Conservation (phyloP, 1,140 invertebrate genomes). For the Orius insidiosus region DNA sequence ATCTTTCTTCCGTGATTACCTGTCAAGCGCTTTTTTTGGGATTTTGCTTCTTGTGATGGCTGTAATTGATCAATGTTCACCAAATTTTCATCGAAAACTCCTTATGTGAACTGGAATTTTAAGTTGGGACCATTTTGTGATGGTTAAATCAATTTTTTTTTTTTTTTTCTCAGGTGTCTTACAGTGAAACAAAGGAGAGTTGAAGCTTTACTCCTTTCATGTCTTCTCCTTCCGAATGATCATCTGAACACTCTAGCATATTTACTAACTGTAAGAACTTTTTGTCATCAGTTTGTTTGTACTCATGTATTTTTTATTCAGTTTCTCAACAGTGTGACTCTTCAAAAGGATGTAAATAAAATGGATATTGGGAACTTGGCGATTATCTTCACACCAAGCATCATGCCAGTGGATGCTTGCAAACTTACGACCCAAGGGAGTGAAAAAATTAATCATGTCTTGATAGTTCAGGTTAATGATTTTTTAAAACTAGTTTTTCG, state of each 20-base stretch:
- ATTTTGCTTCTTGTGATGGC: too few species aligned
- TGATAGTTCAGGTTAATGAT: constrained; percentile 34
- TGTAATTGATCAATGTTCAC: too few species aligned
- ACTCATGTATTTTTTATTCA: constrained; percentile 13
- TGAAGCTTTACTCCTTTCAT: constrained; percentile 39
- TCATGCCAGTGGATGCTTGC: constrained; percentile 52
- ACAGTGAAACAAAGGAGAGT: constrained; percentile 26
- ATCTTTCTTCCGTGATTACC: too few species aligned
- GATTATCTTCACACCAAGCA: constrained; percentile 60
- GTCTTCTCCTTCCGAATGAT: constrained; percentile 41
- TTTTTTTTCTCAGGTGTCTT: constrained; percentile 18
- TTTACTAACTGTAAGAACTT: constrained; percentile 35
- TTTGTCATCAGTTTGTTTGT: constrained; percentile 3
- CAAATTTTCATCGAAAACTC: too few species aligned
- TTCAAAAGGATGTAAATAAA: constrained; percentile 48
- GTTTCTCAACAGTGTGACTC: constrained; percentile 41
- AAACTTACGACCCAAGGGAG: constrained; percentile 26
- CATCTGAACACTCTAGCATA: constrained; percentile 48
- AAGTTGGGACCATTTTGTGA: too few species aligned
- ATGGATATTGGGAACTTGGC: constrained; percentile 67
- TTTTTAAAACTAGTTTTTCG: constrained; percentile 3
- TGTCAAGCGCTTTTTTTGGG: too few species aligned
- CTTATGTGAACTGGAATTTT: too few species aligned
- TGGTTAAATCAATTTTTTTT: too few species aligned
- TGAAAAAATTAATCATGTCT: constrained; percentile 30